A percentile compares a stretch with the other conserved stretches of the same genome.
phyloP scores from a whole-genome alignment of 1,140 invertebrate genomes.

The Calephelis nemesis region DNA sequence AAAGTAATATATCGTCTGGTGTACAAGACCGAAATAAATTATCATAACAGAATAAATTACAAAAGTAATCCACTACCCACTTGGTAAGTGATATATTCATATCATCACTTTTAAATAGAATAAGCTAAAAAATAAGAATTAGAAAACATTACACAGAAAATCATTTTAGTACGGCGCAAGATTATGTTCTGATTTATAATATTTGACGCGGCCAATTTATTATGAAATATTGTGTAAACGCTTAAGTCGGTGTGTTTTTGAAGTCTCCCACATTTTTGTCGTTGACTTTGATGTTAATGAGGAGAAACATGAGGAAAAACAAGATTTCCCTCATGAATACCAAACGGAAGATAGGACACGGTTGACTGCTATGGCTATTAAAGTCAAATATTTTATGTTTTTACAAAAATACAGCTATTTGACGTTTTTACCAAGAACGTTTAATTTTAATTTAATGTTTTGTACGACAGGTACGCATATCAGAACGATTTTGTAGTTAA shows the following conservation, averaged over 20 bases:
- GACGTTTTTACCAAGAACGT: too few species aligned
- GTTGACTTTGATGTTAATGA: constrained; percentile 4
- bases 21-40: not conserved
- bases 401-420: too few species aligned
- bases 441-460: too few species aligned
- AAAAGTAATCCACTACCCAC: constrained; percentile 10
- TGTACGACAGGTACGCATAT: too few species aligned
- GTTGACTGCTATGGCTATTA: not conserved
- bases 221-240: constrained; percentile 17
- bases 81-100: constrained; percentile 1
- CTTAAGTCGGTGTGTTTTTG: not conserved
- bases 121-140: constrained; percentile 6
- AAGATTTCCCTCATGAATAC: not conserved
- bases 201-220: constrained; percentile 14
- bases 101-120: constrained; percentile 4
- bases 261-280: constrained; percentile 7
- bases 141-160: constrained; percentile 16
- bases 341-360: not conserved
- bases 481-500: too few species aligned
- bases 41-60: constrained; percentile 4
- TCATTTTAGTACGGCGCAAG: constrained; percentile 5
- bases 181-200: constrained; percentile 17
- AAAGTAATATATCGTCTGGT: not conserved
- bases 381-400: too few species aligned
- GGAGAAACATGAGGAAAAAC: not conserved